Evolutionary conservation across 1,140 invertebrate genomes (phyloP).

Genomic region (Acromyrmex echinatior): DNA sequence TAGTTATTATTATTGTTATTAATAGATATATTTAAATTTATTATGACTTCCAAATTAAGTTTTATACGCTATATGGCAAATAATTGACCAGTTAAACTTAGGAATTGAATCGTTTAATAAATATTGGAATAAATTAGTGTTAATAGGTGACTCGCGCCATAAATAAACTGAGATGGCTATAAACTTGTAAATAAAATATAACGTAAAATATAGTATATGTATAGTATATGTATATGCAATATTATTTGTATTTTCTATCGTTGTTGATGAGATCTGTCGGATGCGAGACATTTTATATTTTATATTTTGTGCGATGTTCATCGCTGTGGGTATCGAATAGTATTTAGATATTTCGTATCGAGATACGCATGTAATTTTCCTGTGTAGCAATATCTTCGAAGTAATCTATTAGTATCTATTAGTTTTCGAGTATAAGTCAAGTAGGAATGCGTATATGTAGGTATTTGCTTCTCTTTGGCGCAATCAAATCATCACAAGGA

Average conservation of each 20-base stretch:
- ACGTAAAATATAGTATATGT: neutral
- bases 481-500: conserved; percentile 12
- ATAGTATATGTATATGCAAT: neutral
- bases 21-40: neutral
- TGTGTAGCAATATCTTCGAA: neutral
- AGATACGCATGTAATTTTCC: neutral
- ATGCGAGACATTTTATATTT: neutral
- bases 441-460: neutral
- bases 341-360: neutral
- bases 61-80: neutral
- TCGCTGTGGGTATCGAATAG: neutral
- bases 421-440: conserved; percentile 21
- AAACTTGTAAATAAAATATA: neutral
- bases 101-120: neutral
- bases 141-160: neutral
- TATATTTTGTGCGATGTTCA: neutral
- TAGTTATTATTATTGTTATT: neutral
- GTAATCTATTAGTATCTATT: neutral
- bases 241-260: neutral
- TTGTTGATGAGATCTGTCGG: neutral
- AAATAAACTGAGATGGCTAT: neutral
- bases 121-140: no score
- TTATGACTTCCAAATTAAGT: neutral
- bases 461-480: conserved; percentile 6
- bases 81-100: neutral